Percentiles rank a stretch among this genome's conserved stretches.
Evolutionary conservation across 2,797 vertebrate genomes (phyloP).

Genomic region (Parauchenoglanis punctatus): DNA sequence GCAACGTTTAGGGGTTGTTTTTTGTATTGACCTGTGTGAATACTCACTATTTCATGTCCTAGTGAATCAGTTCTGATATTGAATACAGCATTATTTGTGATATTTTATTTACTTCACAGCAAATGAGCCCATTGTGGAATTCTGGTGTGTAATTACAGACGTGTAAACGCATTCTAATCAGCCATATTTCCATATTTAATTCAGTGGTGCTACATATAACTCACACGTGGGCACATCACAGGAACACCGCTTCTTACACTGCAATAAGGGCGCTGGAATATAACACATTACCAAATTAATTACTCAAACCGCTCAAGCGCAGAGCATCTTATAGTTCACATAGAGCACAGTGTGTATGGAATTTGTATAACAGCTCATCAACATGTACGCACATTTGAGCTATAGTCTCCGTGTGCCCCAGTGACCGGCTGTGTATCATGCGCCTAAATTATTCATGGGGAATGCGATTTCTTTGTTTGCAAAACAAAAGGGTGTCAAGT

Average conservation of each 20-base stretch:
- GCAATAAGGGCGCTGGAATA: background rate
- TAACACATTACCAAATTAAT: background rate
- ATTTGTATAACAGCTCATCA: background rate
- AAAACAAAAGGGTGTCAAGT: conserved; percentile 57
- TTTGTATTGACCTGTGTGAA: too few species aligned
- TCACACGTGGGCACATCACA: background rate
- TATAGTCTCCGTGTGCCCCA: conserved; percentile 40
- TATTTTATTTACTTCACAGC: background rate
- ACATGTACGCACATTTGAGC: background rate
- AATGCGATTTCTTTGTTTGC: conserved; percentile 53
- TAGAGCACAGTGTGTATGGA: background rate
- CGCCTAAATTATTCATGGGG: conserved; percentile 72
- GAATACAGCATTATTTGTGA: background rate
- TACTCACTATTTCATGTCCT: background rate
- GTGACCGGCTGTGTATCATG: conserved; percentile 64
- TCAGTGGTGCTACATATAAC: background rate
- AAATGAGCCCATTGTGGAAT: background rate
- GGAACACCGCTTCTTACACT: background rate
- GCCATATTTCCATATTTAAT: conserved; percentile 4
- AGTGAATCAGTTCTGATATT: background rate
- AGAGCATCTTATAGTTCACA: background rate
- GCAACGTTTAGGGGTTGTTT: background rate
- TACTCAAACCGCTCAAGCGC: background rate
- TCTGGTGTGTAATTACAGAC: background rate
- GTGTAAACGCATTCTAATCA: background rate